Percentiles rank a stretch among this genome's conserved stretches.
Evolutionary conservation across 2,888 invertebrate species (phyloP).

Genomic region (Metallyticus violacea): DNA sequence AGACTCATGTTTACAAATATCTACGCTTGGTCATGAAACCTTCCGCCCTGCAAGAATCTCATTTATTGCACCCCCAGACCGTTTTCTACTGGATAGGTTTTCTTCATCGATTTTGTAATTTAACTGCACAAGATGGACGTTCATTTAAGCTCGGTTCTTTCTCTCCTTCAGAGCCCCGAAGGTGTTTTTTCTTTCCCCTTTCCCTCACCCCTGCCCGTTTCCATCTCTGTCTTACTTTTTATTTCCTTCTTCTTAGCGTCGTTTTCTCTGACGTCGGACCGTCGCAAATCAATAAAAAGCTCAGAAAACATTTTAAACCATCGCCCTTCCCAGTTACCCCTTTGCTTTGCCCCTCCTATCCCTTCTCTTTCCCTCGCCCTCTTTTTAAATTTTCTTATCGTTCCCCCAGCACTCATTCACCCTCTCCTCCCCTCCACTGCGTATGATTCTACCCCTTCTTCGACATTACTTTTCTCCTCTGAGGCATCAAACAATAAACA

Average conservation of each 20-base stretch:
- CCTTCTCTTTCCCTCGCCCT: not conserved
- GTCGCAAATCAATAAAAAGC: conserved; percentile 32
- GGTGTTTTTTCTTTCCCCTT: not conserved
- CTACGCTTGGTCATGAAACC: not conserved
- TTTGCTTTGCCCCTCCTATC: not conserved
- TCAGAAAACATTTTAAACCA: conserved; percentile 28
- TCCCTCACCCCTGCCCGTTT: not conserved
- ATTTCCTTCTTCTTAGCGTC: conserved; percentile 19
- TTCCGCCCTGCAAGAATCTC: not conserved
- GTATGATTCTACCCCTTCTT: not conserved
- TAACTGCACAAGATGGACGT: conserved; percentile 24
- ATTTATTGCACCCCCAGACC: conserved; percentile 6
- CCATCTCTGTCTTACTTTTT: conserved; percentile 8
- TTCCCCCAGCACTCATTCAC: not conserved
- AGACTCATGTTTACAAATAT: not conserved
- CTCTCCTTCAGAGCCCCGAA: not conserved
- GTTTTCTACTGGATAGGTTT: conserved; percentile 2
- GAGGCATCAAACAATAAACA: not conserved
- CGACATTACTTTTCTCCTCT: not conserved
- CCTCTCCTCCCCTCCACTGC: not conserved
- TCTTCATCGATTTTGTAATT: conserved; percentile 25
- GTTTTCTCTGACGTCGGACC: conserved; percentile 20
- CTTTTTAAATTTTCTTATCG: conserved; percentile 18
- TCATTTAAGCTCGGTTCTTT: conserved; percentile 10
- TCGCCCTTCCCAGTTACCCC: not conserved